Evolutionary conservation across 2,888 invertebrate species (phyloP), one percentile per base, ranked within the genome.

Genomic region (Hemicrepidius hirtus): DNA sequence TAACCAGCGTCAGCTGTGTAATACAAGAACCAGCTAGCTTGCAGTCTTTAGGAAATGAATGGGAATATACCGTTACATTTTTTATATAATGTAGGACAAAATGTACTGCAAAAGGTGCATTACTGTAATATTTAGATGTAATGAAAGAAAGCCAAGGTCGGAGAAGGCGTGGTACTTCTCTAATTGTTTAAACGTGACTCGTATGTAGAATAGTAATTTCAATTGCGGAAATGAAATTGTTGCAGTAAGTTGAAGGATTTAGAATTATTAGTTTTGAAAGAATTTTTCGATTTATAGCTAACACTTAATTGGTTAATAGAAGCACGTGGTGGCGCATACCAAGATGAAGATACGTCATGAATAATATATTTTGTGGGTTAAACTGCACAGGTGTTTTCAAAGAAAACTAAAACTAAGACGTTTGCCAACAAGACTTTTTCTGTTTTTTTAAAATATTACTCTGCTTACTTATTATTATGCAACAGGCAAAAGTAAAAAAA

Each of bases 1-100:
- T 21, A 37, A n/a, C 37, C 37, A 12, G 57, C 57, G 57, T 57
- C 57, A 57, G 37, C 57, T 57, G 57, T n/a, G n/a, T 16, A 28
- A 28, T 53, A 13, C 53, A 18, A 57, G 57, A 55, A 55, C 21
- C 55, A 35, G 55, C n/a, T 7, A 16, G 37, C 32, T 18, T 16
- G 10, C 37, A 20, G 1, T 35, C 57, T 57, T 18, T 6, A 57
- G 40, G 55, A 57, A 57, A 24, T 35, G 16, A 24, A 35, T 35
- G 18, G 37, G 7, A 57, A 37, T 37, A 57, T 57, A 9, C 57
- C 57, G 57, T 57, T 57, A 57, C 18, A 37, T 35, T 55, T 55
- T 35, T 55, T 55, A 24, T n/a, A n/a, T 7, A 6, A 55, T 55
- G 16, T 55, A 2, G 35, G 35, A 55, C 55, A 55, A 55, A 55